Evolutionary conservation across 1,140 invertebrate genomes (phyloP).

Genomic region (Agrypnia vestita): DNA sequence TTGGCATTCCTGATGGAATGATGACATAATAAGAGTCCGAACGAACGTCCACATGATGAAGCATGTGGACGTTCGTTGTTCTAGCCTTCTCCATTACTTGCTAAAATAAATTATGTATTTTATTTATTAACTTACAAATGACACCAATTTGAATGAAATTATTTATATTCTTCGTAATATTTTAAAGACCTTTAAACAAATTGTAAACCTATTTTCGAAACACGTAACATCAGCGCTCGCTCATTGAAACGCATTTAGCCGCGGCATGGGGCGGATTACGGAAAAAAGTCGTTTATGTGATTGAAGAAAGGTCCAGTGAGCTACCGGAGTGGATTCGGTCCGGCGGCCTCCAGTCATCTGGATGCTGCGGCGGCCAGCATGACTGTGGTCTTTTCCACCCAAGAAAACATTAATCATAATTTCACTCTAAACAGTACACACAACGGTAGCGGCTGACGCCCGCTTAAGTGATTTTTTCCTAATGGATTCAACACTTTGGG

Average conservation of each 20-base stretch:
- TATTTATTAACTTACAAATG: too few relatives aligned
- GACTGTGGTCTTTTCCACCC: constrained; percentile 55
- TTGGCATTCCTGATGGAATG: too few relatives aligned
- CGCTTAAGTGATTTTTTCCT: constrained; percentile 57
- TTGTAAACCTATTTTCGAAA: too few relatives aligned
- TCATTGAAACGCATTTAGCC: neutral
- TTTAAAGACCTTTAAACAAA: too few relatives aligned
- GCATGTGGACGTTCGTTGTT: too few relatives aligned
- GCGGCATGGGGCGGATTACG: neutral
- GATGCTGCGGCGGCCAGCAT: constrained; percentile 44
- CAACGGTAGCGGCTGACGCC: constrained; percentile 51
- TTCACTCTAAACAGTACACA: constrained; percentile 56
- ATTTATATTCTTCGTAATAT: too few relatives aligned
- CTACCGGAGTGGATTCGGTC: constrained; percentile 52
- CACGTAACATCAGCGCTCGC: neutral
- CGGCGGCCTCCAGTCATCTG: constrained; percentile 26
- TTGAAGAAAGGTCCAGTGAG: constrained; percentile 32
- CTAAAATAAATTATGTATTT: too few relatives aligned
- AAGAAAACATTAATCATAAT: constrained; percentile 61
- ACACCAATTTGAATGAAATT: too few relatives aligned
- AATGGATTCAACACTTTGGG: constrained; percentile 48
- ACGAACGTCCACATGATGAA: too few relatives aligned
- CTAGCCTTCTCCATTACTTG: too few relatives aligned
- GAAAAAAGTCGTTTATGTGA: constrained; percentile 50
- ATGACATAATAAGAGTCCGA: too few relatives aligned